Conservation (phyloP, 2,113 vertebrate genomes). For the Sebastes schlegelii region DNA sequence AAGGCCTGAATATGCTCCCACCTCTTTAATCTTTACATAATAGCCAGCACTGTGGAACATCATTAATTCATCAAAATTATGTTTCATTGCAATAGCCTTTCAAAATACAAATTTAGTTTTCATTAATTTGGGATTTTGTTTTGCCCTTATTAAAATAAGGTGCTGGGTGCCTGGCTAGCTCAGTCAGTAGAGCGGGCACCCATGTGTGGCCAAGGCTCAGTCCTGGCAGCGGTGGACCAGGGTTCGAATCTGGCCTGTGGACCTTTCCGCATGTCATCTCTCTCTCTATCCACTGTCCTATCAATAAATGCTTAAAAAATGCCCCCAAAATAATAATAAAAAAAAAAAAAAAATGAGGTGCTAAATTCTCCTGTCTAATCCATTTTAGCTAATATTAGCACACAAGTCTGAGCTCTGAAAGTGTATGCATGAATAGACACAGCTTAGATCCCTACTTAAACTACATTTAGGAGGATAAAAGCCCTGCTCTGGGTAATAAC, state of each 20-base stretch:
- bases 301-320: too few species aligned
- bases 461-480: constrained; percentile 44
- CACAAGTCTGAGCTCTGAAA: not conserved
- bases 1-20: not conserved
- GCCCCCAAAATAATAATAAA: too few species aligned
- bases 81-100: constrained; percentile 4
- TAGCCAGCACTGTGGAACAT: not conserved
- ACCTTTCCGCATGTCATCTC: too few species aligned
- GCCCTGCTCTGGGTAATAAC: constrained; percentile 46
- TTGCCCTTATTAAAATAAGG: constrained; percentile 25
- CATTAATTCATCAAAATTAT: constrained; percentile 10
- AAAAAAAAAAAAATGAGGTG: not conserved
- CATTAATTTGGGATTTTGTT: constrained; percentile 34
- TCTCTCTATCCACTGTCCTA: too few species aligned
- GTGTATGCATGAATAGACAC: constrained; percentile 28
- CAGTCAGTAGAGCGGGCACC: too few species aligned
- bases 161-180: not conserved
- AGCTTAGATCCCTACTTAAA: constrained; percentile 31
- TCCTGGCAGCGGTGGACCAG: too few species aligned
- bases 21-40: constrained; percentile 5
- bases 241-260: too few species aligned
- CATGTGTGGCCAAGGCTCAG: too few species aligned
- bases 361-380: constrained; percentile 18
- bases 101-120: constrained; percentile 13
- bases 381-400: constrained; percentile 11